Conservation (phyloP, 2,888 invertebrate species). For the Temnothorax ravouxi region DNA sequence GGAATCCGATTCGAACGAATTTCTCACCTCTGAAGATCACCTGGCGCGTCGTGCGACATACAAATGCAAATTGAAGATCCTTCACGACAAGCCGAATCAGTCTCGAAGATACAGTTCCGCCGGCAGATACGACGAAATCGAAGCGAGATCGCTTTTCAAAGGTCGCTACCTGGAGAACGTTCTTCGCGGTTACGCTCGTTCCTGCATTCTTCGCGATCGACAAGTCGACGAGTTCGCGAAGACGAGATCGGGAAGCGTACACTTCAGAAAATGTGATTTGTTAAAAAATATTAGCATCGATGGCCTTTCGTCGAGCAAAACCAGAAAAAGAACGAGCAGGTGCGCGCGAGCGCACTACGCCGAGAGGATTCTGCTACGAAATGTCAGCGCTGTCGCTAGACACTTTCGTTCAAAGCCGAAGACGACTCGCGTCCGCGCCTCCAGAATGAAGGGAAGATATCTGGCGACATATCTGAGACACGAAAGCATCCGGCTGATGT, state of each 20-base stretch:
- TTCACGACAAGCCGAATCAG: conserved; percentile 59
- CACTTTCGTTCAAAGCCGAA: conserved; percentile 33
- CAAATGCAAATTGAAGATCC: conserved; percentile 46
- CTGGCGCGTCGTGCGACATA: neutral
- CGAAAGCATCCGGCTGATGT: conserved; percentile 38
- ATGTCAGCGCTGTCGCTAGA: conserved; percentile 39
- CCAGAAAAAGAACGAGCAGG: neutral
- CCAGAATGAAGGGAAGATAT: conserved; percentile 35
- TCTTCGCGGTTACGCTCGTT: neutral
- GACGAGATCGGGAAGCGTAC: conserved; percentile 5
- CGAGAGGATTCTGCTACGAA: conserved; percentile 59
- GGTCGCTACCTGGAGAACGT: conserved; percentile 65
- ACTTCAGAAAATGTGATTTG: conserved; percentile 59
- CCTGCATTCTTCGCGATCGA: conserved; percentile 20
- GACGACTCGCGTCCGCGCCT: neutral
- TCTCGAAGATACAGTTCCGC: conserved; percentile 51
- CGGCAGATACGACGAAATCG: conserved; percentile 44
- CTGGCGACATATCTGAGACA: conserved; percentile 42
- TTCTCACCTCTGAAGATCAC: neutral
- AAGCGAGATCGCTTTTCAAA: conserved; percentile 41
- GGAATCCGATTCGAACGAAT: conserved; percentile 28
- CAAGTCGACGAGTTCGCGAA: conserved; percentile 16
- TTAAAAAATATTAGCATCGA: conserved; percentile 32
- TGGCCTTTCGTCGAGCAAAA: neutral
- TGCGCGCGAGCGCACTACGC: conserved; percentile 62